Percentiles rank a stretch among this genome's conserved stretches.
Evolutionary conservation across 2,888 invertebrate genomes (phyloP).

Genomic region (Scaptomyza tumidula): DNA sequence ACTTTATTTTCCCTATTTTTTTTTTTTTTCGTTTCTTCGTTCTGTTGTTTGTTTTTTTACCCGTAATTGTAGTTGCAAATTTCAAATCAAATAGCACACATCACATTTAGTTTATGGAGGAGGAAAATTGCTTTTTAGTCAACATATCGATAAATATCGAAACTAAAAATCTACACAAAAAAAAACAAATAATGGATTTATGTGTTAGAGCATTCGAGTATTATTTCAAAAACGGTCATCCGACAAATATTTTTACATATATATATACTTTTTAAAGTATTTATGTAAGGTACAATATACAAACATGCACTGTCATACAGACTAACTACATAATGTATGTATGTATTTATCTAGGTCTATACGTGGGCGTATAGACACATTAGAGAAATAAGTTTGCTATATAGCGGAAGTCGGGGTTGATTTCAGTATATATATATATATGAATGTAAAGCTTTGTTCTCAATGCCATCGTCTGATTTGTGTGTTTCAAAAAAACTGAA

Average conservation of each 20-base stretch:
- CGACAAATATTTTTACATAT: slow-evolving; percentile 33
- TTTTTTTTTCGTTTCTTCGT: slow-evolving; percentile 30
- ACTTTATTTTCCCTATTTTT: slow-evolving; percentile 19
- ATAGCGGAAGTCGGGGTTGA: slow-evolving; percentile 53
- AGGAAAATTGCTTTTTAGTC: slow-evolving; percentile 6
- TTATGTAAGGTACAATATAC: slow-evolving; percentile 50
- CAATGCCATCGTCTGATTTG: slow-evolving; percentile 34
- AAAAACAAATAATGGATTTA: slow-evolving; percentile 6
- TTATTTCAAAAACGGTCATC: slow-evolving; percentile 42
- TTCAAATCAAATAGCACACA: slow-evolving; percentile 65
- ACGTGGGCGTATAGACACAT: no score
- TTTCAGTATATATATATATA: slow-evolving; percentile 32
- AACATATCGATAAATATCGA: slow-evolving; percentile 11
- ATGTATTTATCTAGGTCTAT: slow-evolving; percentile 22
- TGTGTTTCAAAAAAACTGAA: slow-evolving; percentile 26
- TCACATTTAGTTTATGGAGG: slow-evolving; percentile 61
- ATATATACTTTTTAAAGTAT: slow-evolving; percentile 2
- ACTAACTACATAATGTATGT: slow-evolving; percentile 34
- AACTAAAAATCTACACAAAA: not conserved
- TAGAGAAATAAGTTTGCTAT: slow-evolving; percentile 46
- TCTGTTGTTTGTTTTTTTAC: slow-evolving; percentile 49
- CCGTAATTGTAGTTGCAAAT: slow-evolving; percentile 75
- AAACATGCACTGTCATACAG: slow-evolving; percentile 54
- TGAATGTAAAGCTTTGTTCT: slow-evolving; percentile 47
- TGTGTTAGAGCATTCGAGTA: slow-evolving; percentile 21